Evolutionary conservation across 1,140 invertebrate genomes (phyloP).

Genomic region (Melitaea cinxia): DNA sequence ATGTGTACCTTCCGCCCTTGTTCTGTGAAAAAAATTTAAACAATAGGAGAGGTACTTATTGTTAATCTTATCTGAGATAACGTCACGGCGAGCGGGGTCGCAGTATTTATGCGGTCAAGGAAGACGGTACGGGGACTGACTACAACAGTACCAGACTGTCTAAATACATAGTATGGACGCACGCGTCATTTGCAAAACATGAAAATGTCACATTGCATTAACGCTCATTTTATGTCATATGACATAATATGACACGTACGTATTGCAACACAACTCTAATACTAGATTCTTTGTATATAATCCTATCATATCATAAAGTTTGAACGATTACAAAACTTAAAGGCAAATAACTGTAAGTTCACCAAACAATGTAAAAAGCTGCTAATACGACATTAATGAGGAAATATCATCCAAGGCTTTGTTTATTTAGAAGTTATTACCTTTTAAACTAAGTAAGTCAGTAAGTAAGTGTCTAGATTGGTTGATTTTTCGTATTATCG

Average conservation of each 20-base stretch:
- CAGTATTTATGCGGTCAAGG: constrained; percentile 33
- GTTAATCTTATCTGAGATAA: constrained; percentile 51
- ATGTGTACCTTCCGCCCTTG: constrained; percentile 61
- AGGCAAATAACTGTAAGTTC: no score
- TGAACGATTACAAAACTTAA: no score
- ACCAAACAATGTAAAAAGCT: no score
- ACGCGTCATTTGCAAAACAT: constrained; percentile 17
- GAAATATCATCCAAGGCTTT: no score
- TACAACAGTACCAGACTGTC: not conserved
- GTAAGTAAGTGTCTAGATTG: no score
- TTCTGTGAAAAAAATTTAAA: constrained; percentile 56
- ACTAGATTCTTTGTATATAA: not conserved
- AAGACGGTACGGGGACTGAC: constrained; percentile 11
- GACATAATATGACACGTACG: constrained; percentile 1
- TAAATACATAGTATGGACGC: no score
- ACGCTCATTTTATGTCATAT: constrained; percentile 4
- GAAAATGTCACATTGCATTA: constrained; percentile 19
- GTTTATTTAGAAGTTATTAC: no score
- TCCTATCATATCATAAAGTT: not conserved
- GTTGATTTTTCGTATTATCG: no score
- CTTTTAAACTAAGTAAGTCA: no score
- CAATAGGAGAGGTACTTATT: constrained; percentile 54
- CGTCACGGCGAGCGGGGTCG: constrained; percentile 44
- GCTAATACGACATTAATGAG: no score
- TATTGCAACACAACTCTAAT: not conserved